Conservation (phyloP, 2,113 vertebrate species). For the Myotis brandtii region DNA sequence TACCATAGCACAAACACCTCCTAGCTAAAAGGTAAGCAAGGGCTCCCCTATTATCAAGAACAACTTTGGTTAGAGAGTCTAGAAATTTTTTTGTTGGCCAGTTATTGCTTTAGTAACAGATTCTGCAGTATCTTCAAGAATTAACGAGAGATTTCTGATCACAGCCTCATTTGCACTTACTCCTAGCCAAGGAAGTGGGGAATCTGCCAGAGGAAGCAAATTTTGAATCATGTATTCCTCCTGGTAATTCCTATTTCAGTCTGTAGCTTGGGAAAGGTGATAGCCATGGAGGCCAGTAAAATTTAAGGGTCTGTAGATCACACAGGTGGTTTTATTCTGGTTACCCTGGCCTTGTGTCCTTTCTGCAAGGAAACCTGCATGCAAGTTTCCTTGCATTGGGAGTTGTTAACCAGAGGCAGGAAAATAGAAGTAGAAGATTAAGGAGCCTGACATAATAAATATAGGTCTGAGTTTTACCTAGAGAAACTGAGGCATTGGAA, state of each 20-base stretch:
- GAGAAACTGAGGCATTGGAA: slow-evolving; percentile 6
- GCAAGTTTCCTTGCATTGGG: not conserved
- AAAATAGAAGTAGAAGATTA: not conserved
- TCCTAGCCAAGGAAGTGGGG: not conserved
- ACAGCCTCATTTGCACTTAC: not conserved
- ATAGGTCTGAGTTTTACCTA: not conserved
- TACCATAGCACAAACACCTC: not conserved
- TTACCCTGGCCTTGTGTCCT: not conserved
- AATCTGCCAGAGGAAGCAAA: not conserved
- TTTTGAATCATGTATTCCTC: not conserved
- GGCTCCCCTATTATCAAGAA: not conserved
- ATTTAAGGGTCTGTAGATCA: not conserved
- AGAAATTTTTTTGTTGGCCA: not conserved
- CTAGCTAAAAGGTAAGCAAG: not conserved
- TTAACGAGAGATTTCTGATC: not conserved
- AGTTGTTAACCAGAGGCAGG: not conserved
- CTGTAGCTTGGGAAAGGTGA: not conserved
- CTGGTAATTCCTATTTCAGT: not conserved
- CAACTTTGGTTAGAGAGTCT: not conserved
- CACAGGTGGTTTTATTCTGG: not conserved
- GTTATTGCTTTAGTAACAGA: not conserved
- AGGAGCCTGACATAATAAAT: not conserved
- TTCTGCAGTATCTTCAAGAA: slow-evolving; percentile 13
- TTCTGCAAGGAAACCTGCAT: not conserved
- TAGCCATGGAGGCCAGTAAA: not conserved